Conservation (phyloP, 2,888 invertebrate genomes). For the Agrotis puta region DNA sequence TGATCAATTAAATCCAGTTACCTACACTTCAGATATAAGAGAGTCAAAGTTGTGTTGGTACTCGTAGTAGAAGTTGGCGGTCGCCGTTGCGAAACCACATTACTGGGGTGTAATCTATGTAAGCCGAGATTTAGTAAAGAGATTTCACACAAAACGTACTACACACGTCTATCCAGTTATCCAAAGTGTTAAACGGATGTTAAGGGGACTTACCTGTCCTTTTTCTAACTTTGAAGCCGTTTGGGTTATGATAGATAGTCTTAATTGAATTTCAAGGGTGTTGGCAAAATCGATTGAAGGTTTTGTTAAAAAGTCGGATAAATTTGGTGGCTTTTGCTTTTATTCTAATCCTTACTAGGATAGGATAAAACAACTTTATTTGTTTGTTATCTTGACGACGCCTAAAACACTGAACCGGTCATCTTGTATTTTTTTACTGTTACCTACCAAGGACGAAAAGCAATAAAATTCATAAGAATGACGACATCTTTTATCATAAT, state of each 20-base stretch:
- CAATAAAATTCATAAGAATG: too few species aligned
- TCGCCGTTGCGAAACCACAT: conserved; percentile 8
- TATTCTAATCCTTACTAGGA: too few species aligned
- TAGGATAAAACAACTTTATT: too few species aligned
- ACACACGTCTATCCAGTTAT: background rate
- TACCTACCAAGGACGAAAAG: too few species aligned
- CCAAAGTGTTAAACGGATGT: background rate
- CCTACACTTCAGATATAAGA: background rate
- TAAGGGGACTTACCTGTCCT: background rate
- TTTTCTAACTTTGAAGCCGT: background rate
- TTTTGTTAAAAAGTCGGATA: background rate
- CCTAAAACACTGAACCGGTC: too few species aligned
- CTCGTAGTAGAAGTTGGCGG: conserved; percentile 2
- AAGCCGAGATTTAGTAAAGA: conserved; percentile 22
- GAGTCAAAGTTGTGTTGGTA: conserved; percentile 1
- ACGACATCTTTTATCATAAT: too few species aligned
- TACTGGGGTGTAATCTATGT: conserved; percentile 23
- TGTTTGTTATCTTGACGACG: too few species aligned
- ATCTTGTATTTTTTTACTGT: too few species aligned
- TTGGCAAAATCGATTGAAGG: background rate
- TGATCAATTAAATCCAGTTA: too few species aligned
- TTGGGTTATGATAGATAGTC: background rate
- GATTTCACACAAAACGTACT: conserved; percentile 7
- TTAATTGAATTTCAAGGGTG: background rate
- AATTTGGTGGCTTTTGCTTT: too few species aligned